Percentiles rank a stretch among this genome's conserved stretches.
Conservation (phyloP, 92 coral and sea anemone species). For the Zoanthus sociatus region DNA sequence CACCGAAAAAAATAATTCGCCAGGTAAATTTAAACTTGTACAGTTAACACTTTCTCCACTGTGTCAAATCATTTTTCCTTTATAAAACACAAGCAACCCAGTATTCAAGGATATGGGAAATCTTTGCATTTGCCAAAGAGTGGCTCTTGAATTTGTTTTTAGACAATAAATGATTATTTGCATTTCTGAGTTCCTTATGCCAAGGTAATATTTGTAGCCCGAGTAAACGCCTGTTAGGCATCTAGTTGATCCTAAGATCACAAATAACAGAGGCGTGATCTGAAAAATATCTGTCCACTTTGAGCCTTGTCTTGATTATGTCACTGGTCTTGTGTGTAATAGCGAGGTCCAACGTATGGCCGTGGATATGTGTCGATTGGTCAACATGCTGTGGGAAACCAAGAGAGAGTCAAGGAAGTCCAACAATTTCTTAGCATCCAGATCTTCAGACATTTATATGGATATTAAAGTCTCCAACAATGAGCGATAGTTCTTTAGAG, state of each 20-base stretch:
- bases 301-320: constrained; percentile 16
- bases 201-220: too few relatives aligned
- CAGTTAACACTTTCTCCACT: too few relatives aligned
- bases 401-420: constrained; percentile 1
- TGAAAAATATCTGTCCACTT: constrained; percentile 38
- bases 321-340: constrained; percentile 34
- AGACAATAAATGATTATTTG: too few relatives aligned
- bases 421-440: constrained; percentile 24
- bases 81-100: too few relatives aligned
- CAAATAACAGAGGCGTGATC: constrained; percentile 35
- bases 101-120: too few relatives aligned
- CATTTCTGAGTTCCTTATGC: too few relatives aligned
- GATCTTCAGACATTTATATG: constrained; percentile 42
- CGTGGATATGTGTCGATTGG: constrained; percentile 33
- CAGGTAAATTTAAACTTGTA: too few relatives aligned
- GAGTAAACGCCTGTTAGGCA: too few relatives aligned
- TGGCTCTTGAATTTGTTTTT: too few relatives aligned
- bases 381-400: constrained; percentile 46
- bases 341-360: constrained; percentile 32
- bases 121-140: too few relatives aligned
- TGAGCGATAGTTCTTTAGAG: not conserved
- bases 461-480: constrained; percentile 48
- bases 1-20: too few relatives aligned
- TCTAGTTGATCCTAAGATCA: not conserved
- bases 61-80: too few relatives aligned